Evolutionary conservation across 2,888 invertebrate species (phyloP).

Genomic region (Celastrina argiolus): DNA sequence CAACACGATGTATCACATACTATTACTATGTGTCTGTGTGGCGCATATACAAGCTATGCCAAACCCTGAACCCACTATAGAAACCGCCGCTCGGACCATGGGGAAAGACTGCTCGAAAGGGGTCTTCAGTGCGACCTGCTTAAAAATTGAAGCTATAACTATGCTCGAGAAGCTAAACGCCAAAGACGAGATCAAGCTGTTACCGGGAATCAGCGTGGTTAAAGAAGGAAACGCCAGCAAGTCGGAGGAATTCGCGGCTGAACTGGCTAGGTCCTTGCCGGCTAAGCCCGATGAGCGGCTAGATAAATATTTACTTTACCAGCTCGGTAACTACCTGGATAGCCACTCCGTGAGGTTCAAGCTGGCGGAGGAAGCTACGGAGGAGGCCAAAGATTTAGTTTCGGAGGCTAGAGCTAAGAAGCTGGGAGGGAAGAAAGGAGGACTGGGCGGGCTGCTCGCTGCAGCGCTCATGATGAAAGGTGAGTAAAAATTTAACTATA

Average conservation of each 20-base stretch:
- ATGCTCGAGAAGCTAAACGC: constrained; percentile 61
- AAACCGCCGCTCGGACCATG: constrained; percentile 51
- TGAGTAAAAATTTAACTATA: too few relatives aligned
- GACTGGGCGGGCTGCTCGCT: constrained; percentile 70
- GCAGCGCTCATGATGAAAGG: constrained; percentile 81
- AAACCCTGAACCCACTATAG: constrained; percentile 52
- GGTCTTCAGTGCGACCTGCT: constrained; percentile 62
- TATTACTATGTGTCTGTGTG: constrained; percentile 43
- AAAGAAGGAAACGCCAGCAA: constrained; percentile 77
- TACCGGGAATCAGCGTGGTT: constrained; percentile 81
- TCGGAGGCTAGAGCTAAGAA: constrained; percentile 75
- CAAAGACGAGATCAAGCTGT: constrained; percentile 58
- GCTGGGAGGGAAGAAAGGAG: constrained; percentile 67
- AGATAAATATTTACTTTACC: constrained; percentile 85
- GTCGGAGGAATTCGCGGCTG: constrained; percentile 83
- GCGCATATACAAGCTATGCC: constrained; percentile 48
- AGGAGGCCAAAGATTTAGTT: constrained; percentile 76
- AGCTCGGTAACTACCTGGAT: constrained; percentile 83
- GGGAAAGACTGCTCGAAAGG: constrained; percentile 63
- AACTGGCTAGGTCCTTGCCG: constrained; percentile 85
- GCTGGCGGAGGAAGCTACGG: constrained; percentile 81
- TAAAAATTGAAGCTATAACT: constrained; percentile 68
- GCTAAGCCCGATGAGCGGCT: constrained; percentile 86
- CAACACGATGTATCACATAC: constrained; percentile 59
- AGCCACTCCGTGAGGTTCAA: constrained; percentile 85